Conservation (phyloP, 2,797 vertebrate genomes). For the Philypnodon macrostomus region DNA sequence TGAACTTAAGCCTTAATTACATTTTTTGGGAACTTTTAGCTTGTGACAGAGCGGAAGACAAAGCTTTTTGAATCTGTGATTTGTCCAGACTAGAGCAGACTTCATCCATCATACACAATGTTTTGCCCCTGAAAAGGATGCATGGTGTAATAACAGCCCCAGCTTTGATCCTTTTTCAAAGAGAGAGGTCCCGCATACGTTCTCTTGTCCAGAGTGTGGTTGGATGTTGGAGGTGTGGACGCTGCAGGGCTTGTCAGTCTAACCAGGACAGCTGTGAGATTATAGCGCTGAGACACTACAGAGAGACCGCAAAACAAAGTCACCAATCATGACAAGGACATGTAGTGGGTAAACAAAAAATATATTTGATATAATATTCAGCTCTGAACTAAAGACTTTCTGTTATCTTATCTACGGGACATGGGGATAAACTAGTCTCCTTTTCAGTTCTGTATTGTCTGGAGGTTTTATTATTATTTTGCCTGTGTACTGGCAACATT, state of each 20-base stretch:
- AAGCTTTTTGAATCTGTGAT: slow-evolving; percentile 23
- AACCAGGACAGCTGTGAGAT: slow-evolving; percentile 64
- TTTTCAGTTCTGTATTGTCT: too few species aligned
- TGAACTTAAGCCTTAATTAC: too few species aligned
- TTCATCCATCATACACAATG: slow-evolving; percentile 15
- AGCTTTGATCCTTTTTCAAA: slow-evolving; percentile 67
- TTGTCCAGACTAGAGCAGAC: neutral
- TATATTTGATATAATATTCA: slow-evolving; percentile 7
- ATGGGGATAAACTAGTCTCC: neutral
- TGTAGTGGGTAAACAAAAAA: slow-evolving; percentile 25
- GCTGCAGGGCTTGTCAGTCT: slow-evolving; percentile 56
- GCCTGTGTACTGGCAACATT: too few species aligned
- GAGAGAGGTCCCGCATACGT: slow-evolving; percentile 33
- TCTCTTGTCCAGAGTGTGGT: slow-evolving; percentile 41
- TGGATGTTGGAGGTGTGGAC: slow-evolving; percentile 62
- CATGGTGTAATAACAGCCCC: slow-evolving; percentile 41
- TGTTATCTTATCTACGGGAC: slow-evolving; percentile 8
- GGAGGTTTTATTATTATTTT: too few species aligned
- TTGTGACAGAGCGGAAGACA: too few species aligned
- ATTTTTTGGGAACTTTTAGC: too few species aligned
- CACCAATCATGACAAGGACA: slow-evolving; percentile 11
- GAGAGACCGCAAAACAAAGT: slow-evolving; percentile 58
- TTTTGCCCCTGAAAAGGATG: slow-evolving; percentile 36
- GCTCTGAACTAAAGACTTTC: neutral
- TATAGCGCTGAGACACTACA: slow-evolving; percentile 54